Conservation (phyloP, 1,140 invertebrate genomes). For the Cydia splendana region DNA sequence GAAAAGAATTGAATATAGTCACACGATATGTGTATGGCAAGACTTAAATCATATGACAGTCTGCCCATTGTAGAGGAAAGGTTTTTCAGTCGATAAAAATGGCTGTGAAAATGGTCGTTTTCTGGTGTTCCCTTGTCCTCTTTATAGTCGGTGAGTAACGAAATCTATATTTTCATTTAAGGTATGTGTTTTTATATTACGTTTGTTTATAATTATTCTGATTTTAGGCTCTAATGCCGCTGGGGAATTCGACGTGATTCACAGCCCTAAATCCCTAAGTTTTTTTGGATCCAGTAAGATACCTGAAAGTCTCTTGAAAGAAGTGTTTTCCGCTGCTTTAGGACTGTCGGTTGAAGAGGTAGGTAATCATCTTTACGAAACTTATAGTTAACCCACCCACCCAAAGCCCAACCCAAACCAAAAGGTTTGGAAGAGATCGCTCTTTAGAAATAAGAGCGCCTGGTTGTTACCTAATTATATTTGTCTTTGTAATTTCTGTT, state of each 20-base stretch:
- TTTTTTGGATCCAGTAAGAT: slow-evolving; percentile 81
- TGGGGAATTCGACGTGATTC: slow-evolving; percentile 85
- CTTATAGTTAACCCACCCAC: not conserved
- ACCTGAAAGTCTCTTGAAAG: slow-evolving; percentile 82
- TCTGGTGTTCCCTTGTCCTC: slow-evolving; percentile 62
- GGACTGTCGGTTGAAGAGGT: slow-evolving; percentile 84
- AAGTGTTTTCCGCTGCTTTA: slow-evolving; percentile 86
- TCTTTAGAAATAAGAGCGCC: too few species aligned
- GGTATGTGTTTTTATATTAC: slow-evolving; percentile 28
- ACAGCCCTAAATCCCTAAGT: slow-evolving; percentile 83
- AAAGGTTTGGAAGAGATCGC: too few species aligned
- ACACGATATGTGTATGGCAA: slow-evolving; percentile 48
- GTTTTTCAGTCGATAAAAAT: slow-evolving; percentile 58
- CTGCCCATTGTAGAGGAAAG: slow-evolving; percentile 41
- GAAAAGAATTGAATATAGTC: not conserved
- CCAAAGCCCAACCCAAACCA: too few species aligned
- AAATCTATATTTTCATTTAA: slow-evolving; percentile 17
- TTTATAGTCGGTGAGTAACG: slow-evolving; percentile 63
- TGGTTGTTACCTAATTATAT: too few species aligned
- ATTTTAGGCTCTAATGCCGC: slow-evolving; percentile 81
- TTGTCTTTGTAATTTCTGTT: too few species aligned
- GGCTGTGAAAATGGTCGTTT: slow-evolving; percentile 66
- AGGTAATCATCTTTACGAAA: slow-evolving; percentile 35
- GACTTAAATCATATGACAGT: slow-evolving; percentile 73
- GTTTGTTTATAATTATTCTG: slow-evolving; percentile 33